Conservation (phyloP, 2,797 vertebrate species). For the Fistularia tabacaria region DNA sequence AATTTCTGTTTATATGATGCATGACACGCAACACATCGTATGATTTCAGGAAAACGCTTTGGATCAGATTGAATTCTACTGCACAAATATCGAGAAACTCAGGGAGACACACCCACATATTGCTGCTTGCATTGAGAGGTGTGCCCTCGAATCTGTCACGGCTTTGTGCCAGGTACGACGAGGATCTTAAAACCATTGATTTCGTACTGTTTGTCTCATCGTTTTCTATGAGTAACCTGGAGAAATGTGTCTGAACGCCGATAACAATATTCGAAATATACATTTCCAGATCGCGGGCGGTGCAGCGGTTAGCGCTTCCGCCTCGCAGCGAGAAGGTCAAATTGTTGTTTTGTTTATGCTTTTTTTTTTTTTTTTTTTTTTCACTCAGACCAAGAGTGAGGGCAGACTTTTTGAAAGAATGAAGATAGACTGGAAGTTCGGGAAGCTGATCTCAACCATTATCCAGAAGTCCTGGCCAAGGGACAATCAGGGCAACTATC, state of each 20-base stretch:
- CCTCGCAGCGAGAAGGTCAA: not conserved
- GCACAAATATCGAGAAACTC: constrained; percentile 47
- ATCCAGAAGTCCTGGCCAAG: constrained; percentile 86
- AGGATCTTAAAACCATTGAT: not conserved
- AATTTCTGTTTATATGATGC: not conserved
- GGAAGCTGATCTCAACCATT: constrained; percentile 82
- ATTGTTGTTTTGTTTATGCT: too few species aligned
- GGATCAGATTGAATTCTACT: constrained; percentile 79
- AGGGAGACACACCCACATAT: constrained; percentile 49
- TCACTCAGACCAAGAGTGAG: constrained; percentile 59
- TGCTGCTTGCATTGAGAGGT: constrained; percentile 72
- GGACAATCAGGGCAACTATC: constrained; percentile 22
- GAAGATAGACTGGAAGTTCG: constrained; percentile 66
- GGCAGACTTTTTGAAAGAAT: constrained; percentile 55
- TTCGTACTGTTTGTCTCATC: not conserved
- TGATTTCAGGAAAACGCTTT: constrained; percentile 69
- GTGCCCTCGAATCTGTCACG: constrained; percentile 84
- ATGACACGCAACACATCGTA: not conserved
- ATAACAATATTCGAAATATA: too few species aligned
- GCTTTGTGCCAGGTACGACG: constrained; percentile 81
- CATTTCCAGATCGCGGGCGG: too few species aligned
- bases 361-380: not conserved
- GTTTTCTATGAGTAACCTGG: too few species aligned
- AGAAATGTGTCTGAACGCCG: too few species aligned
- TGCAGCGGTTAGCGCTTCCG: too few species aligned